Conservation (phyloP, 53 echinoderm and acorn worm species). For the Henricia sp. region DNA sequence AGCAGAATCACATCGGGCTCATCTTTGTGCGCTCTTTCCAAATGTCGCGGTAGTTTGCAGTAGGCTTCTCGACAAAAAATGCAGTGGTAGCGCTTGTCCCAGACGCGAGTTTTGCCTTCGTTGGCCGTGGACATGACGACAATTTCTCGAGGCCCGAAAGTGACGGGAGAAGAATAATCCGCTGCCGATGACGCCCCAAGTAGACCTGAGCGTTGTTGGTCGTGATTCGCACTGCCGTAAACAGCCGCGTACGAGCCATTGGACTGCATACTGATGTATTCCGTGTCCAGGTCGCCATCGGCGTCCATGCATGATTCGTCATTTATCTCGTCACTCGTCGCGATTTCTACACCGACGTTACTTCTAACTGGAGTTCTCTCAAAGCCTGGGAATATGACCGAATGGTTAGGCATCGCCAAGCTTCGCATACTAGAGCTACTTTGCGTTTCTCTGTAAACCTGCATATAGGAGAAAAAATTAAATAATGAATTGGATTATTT, state of each 20-base stretch:
- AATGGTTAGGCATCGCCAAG: no score
- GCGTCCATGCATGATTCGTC: neutral
- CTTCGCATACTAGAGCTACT: no score
- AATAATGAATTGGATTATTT: no score
- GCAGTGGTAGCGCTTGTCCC: slow-evolving; percentile 77
- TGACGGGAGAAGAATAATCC: no score
- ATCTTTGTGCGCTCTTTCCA: slow-evolving; percentile 51
- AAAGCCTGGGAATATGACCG: no score
- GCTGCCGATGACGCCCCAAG: neutral
- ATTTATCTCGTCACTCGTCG: no score
- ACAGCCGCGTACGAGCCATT: neutral
- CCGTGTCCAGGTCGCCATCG: neutral
- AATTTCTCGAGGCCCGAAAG: neutral
- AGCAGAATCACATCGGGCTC: slow-evolving; percentile 67
- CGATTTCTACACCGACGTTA: no score
- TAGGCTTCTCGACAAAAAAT: slow-evolving; percentile 67
- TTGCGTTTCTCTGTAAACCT: no score
- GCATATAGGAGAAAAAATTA: no score
- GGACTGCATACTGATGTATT: neutral
- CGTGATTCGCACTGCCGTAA: no score
- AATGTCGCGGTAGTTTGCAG: slow-evolving; percentile 72
- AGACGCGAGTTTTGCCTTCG: slow-evolving; percentile 48
- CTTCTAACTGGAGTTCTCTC: no score
- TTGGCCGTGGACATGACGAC: slow-evolving; percentile 36
- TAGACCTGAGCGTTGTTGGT: neutral